These are phyloP conservation scores for Vulpes vulpes DNA, from an alignment of 2,113 vertebrate genomes.

Conservation along the genomic window DNA sequence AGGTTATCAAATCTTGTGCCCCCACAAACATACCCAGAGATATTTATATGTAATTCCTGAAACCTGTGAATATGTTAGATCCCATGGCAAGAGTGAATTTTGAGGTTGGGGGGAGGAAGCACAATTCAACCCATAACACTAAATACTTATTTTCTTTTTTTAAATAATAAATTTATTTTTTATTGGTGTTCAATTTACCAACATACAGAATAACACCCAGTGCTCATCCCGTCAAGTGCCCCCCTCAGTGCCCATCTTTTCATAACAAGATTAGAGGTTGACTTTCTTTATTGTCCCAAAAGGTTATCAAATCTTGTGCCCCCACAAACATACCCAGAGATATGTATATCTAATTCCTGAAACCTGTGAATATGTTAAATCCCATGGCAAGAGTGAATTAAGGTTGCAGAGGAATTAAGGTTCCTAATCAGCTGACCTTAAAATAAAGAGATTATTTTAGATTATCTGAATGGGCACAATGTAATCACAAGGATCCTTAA, in stretches of 20 bases:
- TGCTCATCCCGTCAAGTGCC: too few species aligned
- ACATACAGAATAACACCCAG: too few species aligned
- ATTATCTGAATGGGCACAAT: neutral
- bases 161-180: too few species aligned
- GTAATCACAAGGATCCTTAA: neutral
- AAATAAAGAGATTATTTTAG: conserved; percentile 47
- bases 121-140: neutral
- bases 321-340: neutral
- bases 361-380: neutral
- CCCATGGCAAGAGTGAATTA: conserved; percentile 22
- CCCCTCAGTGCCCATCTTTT: neutral
- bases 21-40: neutral
- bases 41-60: neutral
- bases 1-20: neutral
- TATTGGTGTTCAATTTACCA: too few species aligned
- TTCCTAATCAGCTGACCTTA: conserved; percentile 1
- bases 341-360: neutral
- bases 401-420: neutral
- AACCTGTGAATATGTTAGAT: neutral
- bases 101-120: rapidly evolving
- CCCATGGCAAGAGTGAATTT: conserved; percentile 13
- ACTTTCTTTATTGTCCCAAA: conserved; percentile 4
- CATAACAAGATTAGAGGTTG: neutral
- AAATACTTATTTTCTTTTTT: neutral
- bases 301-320: neutral